A percentile compares a stretch with the other conserved stretches of the same genome.
Evolutionary conservation across 2,113 vertebrate species (phyloP).

Genomic region (Nannobrachium achirus): DNA sequence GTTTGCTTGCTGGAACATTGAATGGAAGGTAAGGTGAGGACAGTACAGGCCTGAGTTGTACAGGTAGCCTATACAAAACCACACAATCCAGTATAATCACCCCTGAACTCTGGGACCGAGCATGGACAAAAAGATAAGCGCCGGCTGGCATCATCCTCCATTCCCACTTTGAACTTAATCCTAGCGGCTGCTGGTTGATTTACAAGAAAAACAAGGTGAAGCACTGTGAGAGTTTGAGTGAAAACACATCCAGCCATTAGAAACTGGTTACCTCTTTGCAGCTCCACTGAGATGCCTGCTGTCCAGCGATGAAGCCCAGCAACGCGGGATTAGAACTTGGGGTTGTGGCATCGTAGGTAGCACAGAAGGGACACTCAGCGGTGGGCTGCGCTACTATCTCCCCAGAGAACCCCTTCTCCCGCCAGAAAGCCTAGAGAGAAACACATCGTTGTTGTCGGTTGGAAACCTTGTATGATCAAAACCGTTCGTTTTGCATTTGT

Average conservation of each 20-base stretch:
- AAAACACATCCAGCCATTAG: not conserved
- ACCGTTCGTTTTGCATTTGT: too few relatives aligned
- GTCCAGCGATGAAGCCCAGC: slow-evolving; percentile 74
- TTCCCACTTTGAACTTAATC: not conserved
- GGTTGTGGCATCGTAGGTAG: slow-evolving; percentile 78
- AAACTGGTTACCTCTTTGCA: slow-evolving; percentile 62
- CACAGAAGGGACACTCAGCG: slow-evolving; percentile 64
- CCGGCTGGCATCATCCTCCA: not conserved
- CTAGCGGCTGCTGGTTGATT: too few relatives aligned
- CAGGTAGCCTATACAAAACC: too few relatives aligned
- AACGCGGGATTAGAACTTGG: slow-evolving; percentile 71
- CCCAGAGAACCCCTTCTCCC: slow-evolving; percentile 74
- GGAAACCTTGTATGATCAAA: too few relatives aligned
- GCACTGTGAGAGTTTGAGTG: not conserved
- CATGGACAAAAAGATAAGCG: not conserved
- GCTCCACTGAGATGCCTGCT: slow-evolving; percentile 70
- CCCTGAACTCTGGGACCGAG: not conserved
- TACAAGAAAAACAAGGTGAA: too few relatives aligned
- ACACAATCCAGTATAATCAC: too few relatives aligned
- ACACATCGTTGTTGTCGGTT: too few relatives aligned
- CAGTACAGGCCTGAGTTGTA: too few relatives aligned
- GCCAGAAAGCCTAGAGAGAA: slow-evolving; percentile 76
- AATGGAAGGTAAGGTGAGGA: too few relatives aligned
- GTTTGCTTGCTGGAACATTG: too few relatives aligned
- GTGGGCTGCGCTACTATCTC: slow-evolving; percentile 69